A percentile compares a stretch with the other conserved stretches of the same genome.
Conservation (phyloP, 2,797 vertebrate species). For the Neopelma chrysocephalum region DNA sequence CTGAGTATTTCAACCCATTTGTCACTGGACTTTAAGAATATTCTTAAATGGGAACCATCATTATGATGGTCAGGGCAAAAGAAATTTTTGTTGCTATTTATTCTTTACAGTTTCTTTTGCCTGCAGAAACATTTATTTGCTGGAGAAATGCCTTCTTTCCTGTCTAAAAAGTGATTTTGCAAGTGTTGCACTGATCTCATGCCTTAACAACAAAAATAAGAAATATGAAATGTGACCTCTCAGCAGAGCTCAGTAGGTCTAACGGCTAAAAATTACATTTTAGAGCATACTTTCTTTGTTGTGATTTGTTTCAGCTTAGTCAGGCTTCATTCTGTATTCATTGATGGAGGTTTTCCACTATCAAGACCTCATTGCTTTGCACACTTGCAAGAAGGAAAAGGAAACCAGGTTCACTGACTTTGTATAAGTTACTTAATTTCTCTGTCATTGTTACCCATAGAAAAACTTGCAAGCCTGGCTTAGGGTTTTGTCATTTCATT, state of each 20-base stretch:
- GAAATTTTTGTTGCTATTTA: neutral
- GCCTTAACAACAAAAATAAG: neutral
- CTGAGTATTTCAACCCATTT: neutral
- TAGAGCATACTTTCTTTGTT: neutral
- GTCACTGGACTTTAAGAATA: neutral
- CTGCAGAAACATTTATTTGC: neutral
- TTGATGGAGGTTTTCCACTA: neutral
- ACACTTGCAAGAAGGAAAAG: neutral
- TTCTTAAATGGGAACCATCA: neutral
- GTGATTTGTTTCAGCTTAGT: neutral
- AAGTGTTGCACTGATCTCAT: neutral
- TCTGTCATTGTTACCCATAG: neutral
- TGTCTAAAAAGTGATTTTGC: neutral
- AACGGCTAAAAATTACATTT: neutral
- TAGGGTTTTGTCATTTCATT: neutral
- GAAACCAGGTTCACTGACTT: neutral
- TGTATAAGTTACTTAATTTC: neutral
- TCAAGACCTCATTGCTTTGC: neutral
- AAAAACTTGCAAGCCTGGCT: neutral
- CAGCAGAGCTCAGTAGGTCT: neutral
- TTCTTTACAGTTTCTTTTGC: neutral
- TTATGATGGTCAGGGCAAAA: neutral
- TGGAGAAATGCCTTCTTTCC: neutral
- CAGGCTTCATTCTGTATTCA: neutral
- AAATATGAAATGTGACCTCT: neutral